Conservation (phyloP, 2,797 vertebrate species). For the Heterohyrax brucei region DNA sequence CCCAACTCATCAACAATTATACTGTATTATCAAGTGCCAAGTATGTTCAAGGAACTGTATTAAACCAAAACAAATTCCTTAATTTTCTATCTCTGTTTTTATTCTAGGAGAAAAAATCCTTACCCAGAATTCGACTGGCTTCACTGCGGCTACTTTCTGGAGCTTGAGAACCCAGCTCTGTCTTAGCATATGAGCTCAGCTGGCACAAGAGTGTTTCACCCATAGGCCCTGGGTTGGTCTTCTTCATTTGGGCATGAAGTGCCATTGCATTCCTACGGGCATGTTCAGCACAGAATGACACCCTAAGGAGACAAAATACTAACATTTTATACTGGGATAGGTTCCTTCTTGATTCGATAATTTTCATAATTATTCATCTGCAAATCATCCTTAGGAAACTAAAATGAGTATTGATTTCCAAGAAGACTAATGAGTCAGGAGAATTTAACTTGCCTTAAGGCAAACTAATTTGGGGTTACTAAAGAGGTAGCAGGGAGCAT, state of each 20-base stretch:
- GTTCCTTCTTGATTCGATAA: constrained; percentile 10
- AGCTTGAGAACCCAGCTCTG: constrained; percentile 91
- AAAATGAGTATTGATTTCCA: constrained; percentile 58
- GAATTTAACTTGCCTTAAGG: constrained; percentile 49
- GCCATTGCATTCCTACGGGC: constrained; percentile 95
- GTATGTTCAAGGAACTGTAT: neutral
- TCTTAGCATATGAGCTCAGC: constrained; percentile 95
- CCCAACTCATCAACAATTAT: constrained; percentile 42
- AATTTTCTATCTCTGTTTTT: constrained; percentile 3
- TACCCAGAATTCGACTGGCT: constrained; percentile 95
- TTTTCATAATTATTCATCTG: neutral
- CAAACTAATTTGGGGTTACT: constrained; percentile 21
- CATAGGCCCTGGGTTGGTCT: constrained; percentile 92
- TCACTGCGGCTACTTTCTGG: constrained; percentile 94
- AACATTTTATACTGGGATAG: neutral
- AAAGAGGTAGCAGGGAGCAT: neutral
- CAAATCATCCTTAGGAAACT: constrained; percentile 55
- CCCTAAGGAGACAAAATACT: constrained; percentile 78
- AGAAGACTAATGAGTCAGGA: constrained; percentile 31
- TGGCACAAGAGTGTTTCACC: constrained; percentile 96
- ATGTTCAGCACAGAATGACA: constrained; percentile 96
- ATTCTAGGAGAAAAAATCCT: constrained; percentile 60
- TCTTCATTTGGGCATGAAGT: constrained; percentile 96
- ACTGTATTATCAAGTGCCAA: neutral
- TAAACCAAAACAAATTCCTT: neutral